These are phyloP conservation scores for Zootoca vivipara DNA, from an alignment of 2,113 vertebrate genomes.

Conservation along the genomic window DNA sequence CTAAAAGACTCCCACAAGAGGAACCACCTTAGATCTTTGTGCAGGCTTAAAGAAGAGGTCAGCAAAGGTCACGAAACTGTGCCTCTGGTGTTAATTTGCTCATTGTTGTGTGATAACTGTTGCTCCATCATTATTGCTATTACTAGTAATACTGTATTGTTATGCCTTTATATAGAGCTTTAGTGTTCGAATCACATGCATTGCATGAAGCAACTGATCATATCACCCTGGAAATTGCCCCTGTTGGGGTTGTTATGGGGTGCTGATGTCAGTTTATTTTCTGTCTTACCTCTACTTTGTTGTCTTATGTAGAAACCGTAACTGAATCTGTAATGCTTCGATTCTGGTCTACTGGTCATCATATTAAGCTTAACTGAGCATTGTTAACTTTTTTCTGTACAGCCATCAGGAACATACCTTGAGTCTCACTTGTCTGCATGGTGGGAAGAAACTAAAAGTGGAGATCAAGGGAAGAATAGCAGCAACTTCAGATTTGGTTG, in stretches of 20 bases:
- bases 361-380: neutral
- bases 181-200: neutral
- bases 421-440: neutral
- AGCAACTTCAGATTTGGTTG: neutral
- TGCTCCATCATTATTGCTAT: neutral
- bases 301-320: neutral
- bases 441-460: neutral
- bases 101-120: neutral
- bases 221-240: neutral
- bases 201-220: too few species aligned
- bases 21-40: neutral
- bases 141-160: neutral
- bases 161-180: neutral
- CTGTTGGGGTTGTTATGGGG: neutral
- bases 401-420: neutral
- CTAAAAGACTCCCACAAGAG: conserved; percentile 56
- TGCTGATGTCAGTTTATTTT: neutral
- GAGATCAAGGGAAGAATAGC: neutral
- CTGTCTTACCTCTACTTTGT: neutral
- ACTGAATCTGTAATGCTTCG: neutral
- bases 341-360: neutral
- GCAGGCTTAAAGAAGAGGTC: neutral
- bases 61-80: neutral
- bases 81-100: neutral
- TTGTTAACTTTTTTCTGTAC: neutral